Evolutionary conservation across 2,888 invertebrate genomes (phyloP).

Genomic region (Platycnemis pennipes): DNA sequence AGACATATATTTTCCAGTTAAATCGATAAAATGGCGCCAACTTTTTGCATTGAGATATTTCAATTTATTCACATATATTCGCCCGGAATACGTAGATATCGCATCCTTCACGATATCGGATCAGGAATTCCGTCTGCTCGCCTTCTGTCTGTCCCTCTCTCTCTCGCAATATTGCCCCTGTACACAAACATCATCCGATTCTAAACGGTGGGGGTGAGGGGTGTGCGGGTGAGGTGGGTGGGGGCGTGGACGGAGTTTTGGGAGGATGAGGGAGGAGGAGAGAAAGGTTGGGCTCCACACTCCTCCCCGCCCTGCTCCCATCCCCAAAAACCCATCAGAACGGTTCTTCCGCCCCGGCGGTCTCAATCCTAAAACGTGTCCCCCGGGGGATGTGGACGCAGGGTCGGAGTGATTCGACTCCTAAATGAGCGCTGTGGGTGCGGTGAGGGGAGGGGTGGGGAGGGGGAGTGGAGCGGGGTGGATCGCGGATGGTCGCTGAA

Average conservation of each 20-base stretch:
- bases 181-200: background rate
- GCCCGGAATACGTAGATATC: background rate
- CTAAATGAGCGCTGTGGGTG: too few relatives aligned
- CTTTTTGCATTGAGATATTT: background rate
- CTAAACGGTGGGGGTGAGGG: background rate
- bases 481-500: too few relatives aligned
- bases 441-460: too few relatives aligned
- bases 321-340: too few relatives aligned
- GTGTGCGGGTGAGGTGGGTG: background rate
- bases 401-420: too few relatives aligned
- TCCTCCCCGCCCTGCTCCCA: too few relatives aligned
- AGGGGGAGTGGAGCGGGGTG: too few relatives aligned
- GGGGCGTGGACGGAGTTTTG: background rate
- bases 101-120: conserved; percentile 8
- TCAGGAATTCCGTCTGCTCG: background rate
- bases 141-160: background rate
- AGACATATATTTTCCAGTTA: conserved; percentile 11
- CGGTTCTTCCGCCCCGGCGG: too few relatives aligned
- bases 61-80: conserved; percentile 22
- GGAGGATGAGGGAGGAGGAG: background rate
- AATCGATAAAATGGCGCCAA: background rate
- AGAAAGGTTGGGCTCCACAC: too few relatives aligned
- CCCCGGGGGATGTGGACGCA: too few relatives aligned
- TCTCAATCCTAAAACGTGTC: too few relatives aligned
- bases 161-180: background rate